These are phyloP conservation scores for Oreochromis niloticus DNA, from an alignment of 2,113 vertebrate species.

Conservation along the genomic window DNA sequence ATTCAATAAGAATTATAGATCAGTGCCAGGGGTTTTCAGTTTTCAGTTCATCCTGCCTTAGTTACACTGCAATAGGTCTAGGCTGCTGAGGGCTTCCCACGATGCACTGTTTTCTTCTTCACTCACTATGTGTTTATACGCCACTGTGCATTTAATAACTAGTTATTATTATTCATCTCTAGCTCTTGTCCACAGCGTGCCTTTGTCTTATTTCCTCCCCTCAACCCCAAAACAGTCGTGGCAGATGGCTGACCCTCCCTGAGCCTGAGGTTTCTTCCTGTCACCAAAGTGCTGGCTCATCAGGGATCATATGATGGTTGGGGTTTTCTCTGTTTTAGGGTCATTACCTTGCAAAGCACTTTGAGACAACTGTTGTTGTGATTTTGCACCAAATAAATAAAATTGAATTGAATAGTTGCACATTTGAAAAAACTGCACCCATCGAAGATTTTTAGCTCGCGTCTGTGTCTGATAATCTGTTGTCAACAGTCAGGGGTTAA, in stretches of 20 bases:
- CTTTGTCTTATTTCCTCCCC: background rate
- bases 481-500: background rate
- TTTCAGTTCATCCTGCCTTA: background rate
- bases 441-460: accelerated
- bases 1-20: background rate
- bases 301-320: background rate
- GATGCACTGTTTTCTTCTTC: background rate
- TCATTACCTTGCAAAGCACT: background rate
- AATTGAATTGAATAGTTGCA: background rate
- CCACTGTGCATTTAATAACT: background rate
- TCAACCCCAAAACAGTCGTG: background rate
- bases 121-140: background rate
- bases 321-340: background rate
- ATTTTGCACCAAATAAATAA: background rate
- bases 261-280: background rate
- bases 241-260: background rate
- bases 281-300: background rate
- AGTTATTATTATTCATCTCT: background rate
- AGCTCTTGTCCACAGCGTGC: background rate
- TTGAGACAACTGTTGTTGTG: background rate
- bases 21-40: background rate
- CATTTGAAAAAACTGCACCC: background rate
- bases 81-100: background rate
- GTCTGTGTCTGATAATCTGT: background rate
- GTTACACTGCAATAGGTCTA: background rate